Evolutionary conservation across 2,888 invertebrate genomes (phyloP), one percentile per base, ranked within the genome.

Genomic region (Ornithoptera alexandrae): DNA sequence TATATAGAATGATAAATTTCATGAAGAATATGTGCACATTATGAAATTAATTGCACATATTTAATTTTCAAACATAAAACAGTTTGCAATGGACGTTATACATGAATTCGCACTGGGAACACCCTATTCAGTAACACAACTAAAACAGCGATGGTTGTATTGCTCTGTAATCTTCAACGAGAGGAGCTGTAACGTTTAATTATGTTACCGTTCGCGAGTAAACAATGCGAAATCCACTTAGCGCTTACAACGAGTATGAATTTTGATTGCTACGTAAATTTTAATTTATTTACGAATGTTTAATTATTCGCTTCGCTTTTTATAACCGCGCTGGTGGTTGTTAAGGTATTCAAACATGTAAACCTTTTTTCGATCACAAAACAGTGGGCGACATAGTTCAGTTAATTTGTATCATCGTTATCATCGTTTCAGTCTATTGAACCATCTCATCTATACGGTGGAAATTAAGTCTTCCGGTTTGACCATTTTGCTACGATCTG

Each of bases 121-220:
- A 60, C 59, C 42, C 62, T 67, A 65, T 63, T 58, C 50, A 6
- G 53, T 36, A 67, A 63, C 56, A 70, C 53, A 67, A 67, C 56
- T 68, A 65, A 62, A 65, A 70, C 64, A 62, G 60, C 63, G 36
- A 64, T 68, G 53, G 65, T 62, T 62, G 68, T 65, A 65, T 61
- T 67, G 72, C 71, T 72, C 66, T 73, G 69, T 62, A 22, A 74
- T 74, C 72, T 75, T 72, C 66, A 71, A 68, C 72, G 70, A 72
- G 71, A 71, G 76, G 74, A 79, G 77, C 75, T 78, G 76, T 77
- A 79, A 74, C 75, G 74, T 77, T 82, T 77, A 82, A 81, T 79
- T 78, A 78, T 78, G 75, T 77, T 78, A 73, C 73, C 72, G 73
- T 72, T 72, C 67, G 71, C 66, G 68, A 74, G 80, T 78, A 75